Evolutionary conservation across 2,113 vertebrate species (phyloP).

Genomic region (Phaethornis superciliosus): DNA sequence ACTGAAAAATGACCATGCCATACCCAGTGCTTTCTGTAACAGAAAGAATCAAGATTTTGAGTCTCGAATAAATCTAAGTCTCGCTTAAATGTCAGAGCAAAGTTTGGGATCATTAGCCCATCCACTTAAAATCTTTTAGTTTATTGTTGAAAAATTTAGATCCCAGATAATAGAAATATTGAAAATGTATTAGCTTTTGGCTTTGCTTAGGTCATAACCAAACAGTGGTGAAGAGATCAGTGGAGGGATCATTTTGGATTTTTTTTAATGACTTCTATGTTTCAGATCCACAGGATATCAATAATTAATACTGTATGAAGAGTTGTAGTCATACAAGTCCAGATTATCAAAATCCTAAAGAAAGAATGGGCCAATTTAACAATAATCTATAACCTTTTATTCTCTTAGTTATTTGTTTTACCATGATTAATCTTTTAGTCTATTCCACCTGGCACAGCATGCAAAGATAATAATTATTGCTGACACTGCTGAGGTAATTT

Average conservation of each 20-base stretch:
- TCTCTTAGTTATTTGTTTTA: neutral
- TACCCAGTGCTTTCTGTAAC: neutral
- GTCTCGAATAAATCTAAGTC: neutral
- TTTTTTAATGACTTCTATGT: neutral
- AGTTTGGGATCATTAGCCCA: neutral
- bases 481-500: neutral
- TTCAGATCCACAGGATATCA: neutral
- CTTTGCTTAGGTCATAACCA: neutral
- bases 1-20: neutral
- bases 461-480: neutral
- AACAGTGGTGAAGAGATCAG: neutral
- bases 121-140: neutral
- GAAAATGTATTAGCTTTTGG: neutral
- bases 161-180: neutral
- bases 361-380: neutral
- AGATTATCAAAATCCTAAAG: neutral
- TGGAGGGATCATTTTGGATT: neutral
- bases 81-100: neutral
- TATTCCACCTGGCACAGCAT: neutral
- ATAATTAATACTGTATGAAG: neutral
- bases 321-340: neutral
- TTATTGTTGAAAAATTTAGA: neutral
- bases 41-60: neutral
- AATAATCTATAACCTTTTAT: neutral
- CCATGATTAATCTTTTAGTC: neutral